phyloP scores from a whole-genome alignment of 2,888 invertebrate genomes.

The Euspilapteryx auroguttella region DNA sequence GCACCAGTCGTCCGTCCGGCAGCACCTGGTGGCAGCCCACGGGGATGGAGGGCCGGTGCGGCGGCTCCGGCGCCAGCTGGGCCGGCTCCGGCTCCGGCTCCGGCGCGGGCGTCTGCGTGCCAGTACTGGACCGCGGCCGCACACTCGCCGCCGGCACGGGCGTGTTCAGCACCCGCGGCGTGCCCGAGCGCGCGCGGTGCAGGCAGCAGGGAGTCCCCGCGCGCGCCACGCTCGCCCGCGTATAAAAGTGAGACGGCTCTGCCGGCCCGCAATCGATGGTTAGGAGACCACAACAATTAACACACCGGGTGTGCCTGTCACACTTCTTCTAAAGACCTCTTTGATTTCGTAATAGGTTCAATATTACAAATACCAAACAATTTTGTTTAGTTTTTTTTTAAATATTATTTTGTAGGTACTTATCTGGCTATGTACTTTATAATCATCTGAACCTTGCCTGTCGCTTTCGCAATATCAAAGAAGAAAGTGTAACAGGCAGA shows the following conservation, averaged over 20 bases:
- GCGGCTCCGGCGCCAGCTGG: constrained; percentile 26
- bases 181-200: constrained; percentile 36
- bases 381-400: too few relatives aligned
- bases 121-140: constrained; percentile 10
- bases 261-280: constrained; percentile 34
- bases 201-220: constrained; percentile 32
- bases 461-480: too few relatives aligned
- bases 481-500: too few relatives aligned
- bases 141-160: constrained; percentile 27
- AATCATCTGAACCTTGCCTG: too few relatives aligned
- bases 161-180: constrained; percentile 37
- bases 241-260: constrained; percentile 68
- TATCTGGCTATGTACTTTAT: too few relatives aligned
- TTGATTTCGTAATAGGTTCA: too few relatives aligned
- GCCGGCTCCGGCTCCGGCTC: constrained; percentile 14
- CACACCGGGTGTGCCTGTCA: not conserved
- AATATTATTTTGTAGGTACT: too few relatives aligned
- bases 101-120: constrained; percentile 10
- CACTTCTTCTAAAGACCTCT: too few relatives aligned
- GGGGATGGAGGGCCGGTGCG: constrained; percentile 54
- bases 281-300: constrained; percentile 10
- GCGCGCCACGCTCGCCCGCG: constrained; percentile 77
- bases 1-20: constrained; percentile 52
- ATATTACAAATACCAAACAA: too few relatives aligned
- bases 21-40: constrained; percentile 56